phyloP scores from a whole-genome alignment of 2,113 vertebrate species.

The Datnioides undecimradiatus region DNA sequence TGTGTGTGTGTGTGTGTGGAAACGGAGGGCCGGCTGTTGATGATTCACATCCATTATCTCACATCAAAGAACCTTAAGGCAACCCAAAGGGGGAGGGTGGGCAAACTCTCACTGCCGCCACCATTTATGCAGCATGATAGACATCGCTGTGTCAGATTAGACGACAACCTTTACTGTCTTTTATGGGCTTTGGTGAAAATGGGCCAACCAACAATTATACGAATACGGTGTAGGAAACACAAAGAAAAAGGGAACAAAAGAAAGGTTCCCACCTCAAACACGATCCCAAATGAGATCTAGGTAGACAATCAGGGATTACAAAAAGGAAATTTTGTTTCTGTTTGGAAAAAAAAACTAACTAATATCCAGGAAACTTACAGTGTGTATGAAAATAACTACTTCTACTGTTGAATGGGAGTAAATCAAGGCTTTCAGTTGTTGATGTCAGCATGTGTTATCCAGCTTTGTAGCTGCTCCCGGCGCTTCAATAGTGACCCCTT shows the following conservation, averaged over 20 bases:
- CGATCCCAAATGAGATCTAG: neutral
- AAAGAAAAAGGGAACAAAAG: neutral
- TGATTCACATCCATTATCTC: slow-evolving; percentile 66
- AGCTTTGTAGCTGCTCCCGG: neutral
- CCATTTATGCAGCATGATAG: slow-evolving; percentile 1
- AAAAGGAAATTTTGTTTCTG: neutral
- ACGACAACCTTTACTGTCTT: neutral
- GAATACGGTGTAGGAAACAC: neutral
- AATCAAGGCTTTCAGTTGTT: neutral
- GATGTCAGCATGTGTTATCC: neutral
- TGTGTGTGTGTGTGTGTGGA: neutral
- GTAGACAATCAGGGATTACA: neutral
- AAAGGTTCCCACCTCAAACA: too few species aligned
- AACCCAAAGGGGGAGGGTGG: neutral
- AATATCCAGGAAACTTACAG: neutral
- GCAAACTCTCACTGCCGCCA: neutral
- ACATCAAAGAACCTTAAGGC: slow-evolving; percentile 58
- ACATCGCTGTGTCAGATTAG: neutral
- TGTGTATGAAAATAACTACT: neutral
- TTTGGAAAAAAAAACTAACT: neutral
- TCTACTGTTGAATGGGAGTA: neutral
- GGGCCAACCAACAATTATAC: neutral
- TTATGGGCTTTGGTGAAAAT: slow-evolving; percentile 9
- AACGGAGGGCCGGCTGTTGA: neutral
- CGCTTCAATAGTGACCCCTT: slow-evolving; percentile 16